Evolutionary conservation across 2,797 vertebrate genomes (phyloP), one percentile per base, ranked within the genome.

Genomic region (Chelmon rostratus): DNA sequence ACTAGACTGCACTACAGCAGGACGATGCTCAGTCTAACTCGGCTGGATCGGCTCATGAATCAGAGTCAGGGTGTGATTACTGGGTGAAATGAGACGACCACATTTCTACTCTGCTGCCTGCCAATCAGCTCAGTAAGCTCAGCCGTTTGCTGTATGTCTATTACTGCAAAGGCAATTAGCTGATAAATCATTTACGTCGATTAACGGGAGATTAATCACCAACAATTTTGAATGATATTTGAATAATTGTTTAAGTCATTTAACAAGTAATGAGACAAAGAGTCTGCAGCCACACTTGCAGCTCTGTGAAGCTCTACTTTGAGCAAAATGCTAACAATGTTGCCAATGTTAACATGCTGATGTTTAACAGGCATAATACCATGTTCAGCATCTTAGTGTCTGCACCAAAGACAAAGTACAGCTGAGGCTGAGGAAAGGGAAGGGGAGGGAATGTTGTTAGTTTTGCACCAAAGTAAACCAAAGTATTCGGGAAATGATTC

Each of bases 1-100:
- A 79, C 3, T 19, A 38, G 21, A 59, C 15, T 16, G 28, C 44
- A 15, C n/a, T 40, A 19, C 35, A 53, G 28, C 16, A 44, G 25
- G 70, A 58, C 40, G 66, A 70, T 67, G 50, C 35, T 64, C 64
- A 66, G 38, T 68, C 65, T 38, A 65, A 69, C 46, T 18, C 10
- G 33, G 28, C 1, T 69, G n/a, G 74, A 63, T 8, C 56, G 15
- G 21, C 42, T 73, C 65, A 53, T 52, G 44, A 83, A 53, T 81
- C 59, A 76, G 47, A 68, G 21, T 81, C 67, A 15, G 42, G 25
- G 28, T 73, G 35, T 13, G 57, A 66, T 65, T 58, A 23, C 47
- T 25, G 10, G 16, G 11, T 16, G 23, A 19, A 21, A 47, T 40
- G n/a, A 47, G 0, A 52, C 1, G 8, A 37, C 2, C 21, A 58